Conservation (phyloP, 2,113 vertebrate species). For the Eurystomus gularis region DNA sequence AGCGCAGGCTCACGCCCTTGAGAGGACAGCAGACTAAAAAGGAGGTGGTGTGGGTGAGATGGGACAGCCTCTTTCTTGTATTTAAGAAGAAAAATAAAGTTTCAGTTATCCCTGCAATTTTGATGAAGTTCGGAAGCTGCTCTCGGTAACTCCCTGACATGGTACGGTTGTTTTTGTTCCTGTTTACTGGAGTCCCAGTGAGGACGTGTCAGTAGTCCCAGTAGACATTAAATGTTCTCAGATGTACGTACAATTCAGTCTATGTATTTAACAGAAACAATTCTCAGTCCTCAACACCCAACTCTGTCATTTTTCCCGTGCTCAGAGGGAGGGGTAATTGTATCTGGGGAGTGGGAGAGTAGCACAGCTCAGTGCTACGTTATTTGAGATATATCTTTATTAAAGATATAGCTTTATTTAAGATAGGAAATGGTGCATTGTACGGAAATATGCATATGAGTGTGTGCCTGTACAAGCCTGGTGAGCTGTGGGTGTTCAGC, state of each 20-base stretch:
- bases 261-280: neutral
- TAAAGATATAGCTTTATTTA: neutral
- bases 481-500: neutral
- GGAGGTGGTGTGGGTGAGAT: neutral
- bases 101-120: neutral
- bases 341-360: neutral
- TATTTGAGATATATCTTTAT: too few relatives aligned
- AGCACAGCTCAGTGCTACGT: neutral
- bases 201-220: neutral
- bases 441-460: neutral
- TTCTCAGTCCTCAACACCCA: neutral
- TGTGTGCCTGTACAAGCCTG: fast-evolving
- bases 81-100: neutral
- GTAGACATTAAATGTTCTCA: neutral
- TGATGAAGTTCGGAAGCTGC: neutral
- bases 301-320: fast-evolving
- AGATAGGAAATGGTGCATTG: neutral
- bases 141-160: neutral
- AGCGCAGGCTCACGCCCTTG: neutral
- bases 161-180: neutral
- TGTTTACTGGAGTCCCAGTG: neutral
- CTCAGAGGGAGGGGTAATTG: fast-evolving
- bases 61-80: neutral
- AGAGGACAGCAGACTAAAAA: neutral
- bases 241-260: neutral